These are phyloP conservation scores for Myotis yumanensis DNA, from an alignment of 2,113 vertebrate species.

Conservation along the genomic window DNA sequence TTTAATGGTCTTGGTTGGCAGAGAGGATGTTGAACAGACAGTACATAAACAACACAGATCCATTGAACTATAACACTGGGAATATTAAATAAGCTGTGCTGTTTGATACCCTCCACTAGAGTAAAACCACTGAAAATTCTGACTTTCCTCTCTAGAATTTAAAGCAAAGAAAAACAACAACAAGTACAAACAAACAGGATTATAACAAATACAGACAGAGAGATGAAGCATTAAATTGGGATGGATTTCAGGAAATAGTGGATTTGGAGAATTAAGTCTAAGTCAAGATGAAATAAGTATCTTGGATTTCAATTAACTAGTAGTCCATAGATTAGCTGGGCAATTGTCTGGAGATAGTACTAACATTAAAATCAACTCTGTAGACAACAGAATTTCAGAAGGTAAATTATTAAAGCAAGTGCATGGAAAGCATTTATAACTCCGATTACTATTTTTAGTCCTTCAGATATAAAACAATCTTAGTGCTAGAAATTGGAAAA, in stretches of 20 bases:
- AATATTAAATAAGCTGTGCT: slow-evolving; percentile 68
- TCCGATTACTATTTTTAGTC: neutral
- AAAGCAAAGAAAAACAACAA: slow-evolving; percentile 33
- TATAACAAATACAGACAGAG: neutral
- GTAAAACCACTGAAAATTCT: slow-evolving; percentile 16
- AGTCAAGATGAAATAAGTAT: neutral
- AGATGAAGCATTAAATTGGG: neutral
- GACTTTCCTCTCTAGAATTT: slow-evolving; percentile 3
- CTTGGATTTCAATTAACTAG: slow-evolving; percentile 17
- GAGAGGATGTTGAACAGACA: slow-evolving; percentile 73
- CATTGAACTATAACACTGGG: slow-evolving; percentile 68
- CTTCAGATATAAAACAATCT: neutral
- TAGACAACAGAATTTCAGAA: neutral
- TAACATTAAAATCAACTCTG: slow-evolving; percentile 47
- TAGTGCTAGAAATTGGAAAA: neutral
- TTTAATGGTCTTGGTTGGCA: slow-evolving; percentile 67
- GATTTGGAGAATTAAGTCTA: neutral
- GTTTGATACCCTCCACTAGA: slow-evolving; percentile 58
- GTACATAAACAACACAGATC: slow-evolving; percentile 59
- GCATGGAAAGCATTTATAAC: neutral
- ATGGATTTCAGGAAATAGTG: neutral
- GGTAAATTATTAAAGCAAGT: neutral
- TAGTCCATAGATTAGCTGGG: neutral
- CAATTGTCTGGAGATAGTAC: neutral
- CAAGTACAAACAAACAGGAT: neutral